phyloP scores from a whole-genome alignment of 1,140 invertebrate species.

The Nephotettix cincticeps region DNA sequence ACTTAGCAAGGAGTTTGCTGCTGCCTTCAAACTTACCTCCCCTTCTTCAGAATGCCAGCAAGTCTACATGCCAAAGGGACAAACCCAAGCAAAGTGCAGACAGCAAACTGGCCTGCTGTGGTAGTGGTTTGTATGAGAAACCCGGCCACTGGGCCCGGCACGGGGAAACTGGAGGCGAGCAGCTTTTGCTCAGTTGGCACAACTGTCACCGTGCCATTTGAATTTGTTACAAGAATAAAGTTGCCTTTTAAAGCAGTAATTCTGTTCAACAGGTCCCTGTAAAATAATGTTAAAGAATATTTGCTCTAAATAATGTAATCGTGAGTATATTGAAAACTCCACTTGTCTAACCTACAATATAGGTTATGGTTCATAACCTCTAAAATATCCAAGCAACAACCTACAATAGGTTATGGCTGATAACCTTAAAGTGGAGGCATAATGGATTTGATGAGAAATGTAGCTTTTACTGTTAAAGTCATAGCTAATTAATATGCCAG shows the following conservation, averaged over 20 bases:
- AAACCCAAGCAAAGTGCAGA: background rate
- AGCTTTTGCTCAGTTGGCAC: background rate
- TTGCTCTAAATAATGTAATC: no score
- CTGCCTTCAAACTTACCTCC: background rate
- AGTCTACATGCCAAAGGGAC: background rate
- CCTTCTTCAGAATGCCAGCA: background rate
- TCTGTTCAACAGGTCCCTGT: background rate
- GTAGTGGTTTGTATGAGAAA: constrained; percentile 4
- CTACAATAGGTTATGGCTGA: no score
- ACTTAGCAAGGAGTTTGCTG: no score
- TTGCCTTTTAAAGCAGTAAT: background rate
- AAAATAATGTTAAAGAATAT: background rate
- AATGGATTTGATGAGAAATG: no score
- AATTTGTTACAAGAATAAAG: background rate
- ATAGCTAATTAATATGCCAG: no score
- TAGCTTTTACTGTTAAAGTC: no score
- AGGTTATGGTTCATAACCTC: no score
- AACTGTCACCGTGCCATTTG: background rate
- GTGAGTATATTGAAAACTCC: no score
- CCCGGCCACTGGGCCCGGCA: background rate
- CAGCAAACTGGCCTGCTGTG: background rate
- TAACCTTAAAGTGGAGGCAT: no score
- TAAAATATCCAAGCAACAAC: no score
- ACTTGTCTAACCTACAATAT: no score
- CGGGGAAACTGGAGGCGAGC: background rate